A percentile compares a stretch with the other conserved stretches of the same genome.
phyloP scores from a whole-genome alignment of 2,113 vertebrate species.

The Tor tambroides region DNA sequence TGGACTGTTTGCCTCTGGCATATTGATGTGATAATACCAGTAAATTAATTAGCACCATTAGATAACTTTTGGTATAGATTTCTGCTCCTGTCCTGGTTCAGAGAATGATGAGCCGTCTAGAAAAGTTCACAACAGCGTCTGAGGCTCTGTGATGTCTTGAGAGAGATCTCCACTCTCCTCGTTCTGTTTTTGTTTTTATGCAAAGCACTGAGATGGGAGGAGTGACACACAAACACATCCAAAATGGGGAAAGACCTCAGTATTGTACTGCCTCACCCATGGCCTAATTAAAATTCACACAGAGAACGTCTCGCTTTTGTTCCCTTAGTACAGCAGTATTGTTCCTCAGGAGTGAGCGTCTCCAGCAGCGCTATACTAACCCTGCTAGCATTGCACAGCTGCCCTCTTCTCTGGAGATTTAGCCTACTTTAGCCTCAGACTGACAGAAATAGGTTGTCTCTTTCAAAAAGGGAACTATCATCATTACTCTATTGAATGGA shows the following conservation, averaged over 20 bases:
- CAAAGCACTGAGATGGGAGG: constrained; percentile 62
- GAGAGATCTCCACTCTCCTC: constrained; percentile 7
- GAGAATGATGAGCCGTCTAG: background rate
- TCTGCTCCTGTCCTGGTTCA: background rate
- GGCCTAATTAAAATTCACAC: constrained; percentile 75
- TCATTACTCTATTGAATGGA: constrained; percentile 11
- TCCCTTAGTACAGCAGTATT: constrained; percentile 68
- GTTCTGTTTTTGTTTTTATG: constrained; percentile 69
- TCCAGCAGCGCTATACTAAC: constrained; percentile 70
- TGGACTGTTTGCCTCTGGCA: constrained; percentile 2
- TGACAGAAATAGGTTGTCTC: constrained; percentile 83
- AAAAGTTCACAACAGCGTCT: background rate
- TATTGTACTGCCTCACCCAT: constrained; percentile 72
- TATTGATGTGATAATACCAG: background rate
- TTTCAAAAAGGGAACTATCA: constrained; percentile 69
- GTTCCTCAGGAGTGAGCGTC: constrained; percentile 73
- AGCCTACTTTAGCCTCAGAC: constrained; percentile 79
- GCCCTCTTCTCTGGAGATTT: constrained; percentile 73
- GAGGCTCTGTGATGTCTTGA: background rate
- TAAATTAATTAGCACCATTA: background rate
- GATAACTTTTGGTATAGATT: background rate
- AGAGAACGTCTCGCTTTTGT: constrained; percentile 73
- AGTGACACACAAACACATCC: constrained; percentile 69
- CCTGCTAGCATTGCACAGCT: constrained; percentile 58
- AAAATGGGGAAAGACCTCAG: constrained; percentile 72